Percentiles rank a stretch among this genome's conserved stretches.
phyloP scores from a whole-genome alignment of 2,797 vertebrate genomes.

The Ctenopoma multispine region DNA sequence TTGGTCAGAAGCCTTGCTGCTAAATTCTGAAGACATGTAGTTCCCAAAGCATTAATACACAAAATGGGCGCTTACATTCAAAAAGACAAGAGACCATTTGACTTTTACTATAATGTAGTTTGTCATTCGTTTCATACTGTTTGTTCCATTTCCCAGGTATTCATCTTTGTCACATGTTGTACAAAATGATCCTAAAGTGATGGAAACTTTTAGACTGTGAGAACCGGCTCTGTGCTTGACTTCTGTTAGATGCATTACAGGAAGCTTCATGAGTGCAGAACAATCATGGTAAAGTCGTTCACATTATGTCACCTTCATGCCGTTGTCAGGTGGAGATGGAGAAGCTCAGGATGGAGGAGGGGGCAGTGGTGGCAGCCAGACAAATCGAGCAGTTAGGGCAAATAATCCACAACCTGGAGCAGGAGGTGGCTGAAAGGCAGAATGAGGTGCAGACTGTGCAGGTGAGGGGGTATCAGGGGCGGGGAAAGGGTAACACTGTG shows the following conservation, averaged over 20 bases:
- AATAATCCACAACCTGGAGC: constrained; percentile 70
- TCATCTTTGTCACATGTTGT: constrained; percentile 19
- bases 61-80: constrained; percentile 31
- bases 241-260: constrained; percentile 63
- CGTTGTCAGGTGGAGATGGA: constrained; percentile 83
- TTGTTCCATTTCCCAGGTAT: constrained; percentile 28
- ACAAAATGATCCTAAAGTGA: constrained; percentile 36
- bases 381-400: constrained; percentile 75
- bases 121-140: background rate
- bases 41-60: constrained; percentile 22
- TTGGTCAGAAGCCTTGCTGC: constrained; percentile 54
- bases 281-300: constrained; percentile 59
- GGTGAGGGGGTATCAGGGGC: constrained; percentile 66
- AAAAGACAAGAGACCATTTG: constrained; percentile 24
- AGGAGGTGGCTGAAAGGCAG: constrained; percentile 74
- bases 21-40: constrained; percentile 48
- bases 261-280: constrained; percentile 47
- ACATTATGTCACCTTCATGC: constrained; percentile 51
- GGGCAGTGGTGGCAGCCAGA: constrained; percentile 52
- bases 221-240: constrained; percentile 43
- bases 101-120: constrained; percentile 14
- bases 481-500: background rate
- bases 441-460: constrained; percentile 77
- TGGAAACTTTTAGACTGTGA: constrained; percentile 64
- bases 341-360: constrained; percentile 75